Conservation (phyloP, 2,888 invertebrate genomes). For the Iphiclides podalirius region DNA sequence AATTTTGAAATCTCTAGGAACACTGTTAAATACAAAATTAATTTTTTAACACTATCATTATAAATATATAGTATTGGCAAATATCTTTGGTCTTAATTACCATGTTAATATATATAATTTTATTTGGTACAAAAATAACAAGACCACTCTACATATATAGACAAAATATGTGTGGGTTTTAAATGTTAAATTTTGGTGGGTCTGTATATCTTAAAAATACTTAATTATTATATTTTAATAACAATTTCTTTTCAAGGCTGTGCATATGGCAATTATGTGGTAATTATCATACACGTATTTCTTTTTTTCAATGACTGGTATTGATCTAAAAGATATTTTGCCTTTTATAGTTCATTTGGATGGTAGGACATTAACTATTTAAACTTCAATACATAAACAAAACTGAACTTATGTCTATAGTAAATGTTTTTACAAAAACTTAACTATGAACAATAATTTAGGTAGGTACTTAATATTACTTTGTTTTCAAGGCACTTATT, state of each 20-base stretch:
- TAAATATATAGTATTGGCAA: neutral
- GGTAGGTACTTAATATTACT: constrained; percentile 33
- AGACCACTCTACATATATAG: neutral
- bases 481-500: constrained; percentile 38
- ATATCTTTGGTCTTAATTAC: constrained; percentile 21
- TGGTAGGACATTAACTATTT: neutral
- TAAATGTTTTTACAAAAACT: constrained; percentile 27
- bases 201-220: constrained; percentile 22
- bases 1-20: no score
- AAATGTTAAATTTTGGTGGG: constrained; percentile 27
- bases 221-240: no score
- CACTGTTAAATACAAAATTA: no score
- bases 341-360: neutral
- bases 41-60: no score
- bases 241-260: no score
- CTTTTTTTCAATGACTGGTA: no score
- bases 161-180: constrained; percentile 9
- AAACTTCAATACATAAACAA: constrained; percentile 6
- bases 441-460: constrained; percentile 33
- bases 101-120: constrained; percentile 13
- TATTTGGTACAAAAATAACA: neutral
- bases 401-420: constrained; percentile 17
- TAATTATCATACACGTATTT: no score
- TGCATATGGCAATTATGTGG: no score
- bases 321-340: no score